Evolutionary conservation across 2,888 invertebrate genomes (phyloP), one percentile per base, ranked within the genome.

Genomic region (Temnothorax unifasciatus): DNA sequence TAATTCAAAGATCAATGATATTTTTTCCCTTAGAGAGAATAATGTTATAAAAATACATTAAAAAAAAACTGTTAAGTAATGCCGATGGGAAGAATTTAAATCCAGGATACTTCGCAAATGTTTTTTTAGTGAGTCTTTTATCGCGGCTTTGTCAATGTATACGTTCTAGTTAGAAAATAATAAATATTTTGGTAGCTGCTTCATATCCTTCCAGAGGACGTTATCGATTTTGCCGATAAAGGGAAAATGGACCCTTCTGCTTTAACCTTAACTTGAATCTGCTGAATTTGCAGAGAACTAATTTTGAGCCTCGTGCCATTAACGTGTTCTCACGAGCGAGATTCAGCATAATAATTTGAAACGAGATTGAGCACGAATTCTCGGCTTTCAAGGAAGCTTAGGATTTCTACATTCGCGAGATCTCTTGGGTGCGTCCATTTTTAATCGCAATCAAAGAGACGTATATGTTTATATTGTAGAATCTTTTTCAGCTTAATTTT

Each of bases 151-250:
- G 47, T 66, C 52, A 82, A 64, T 63, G 61, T 69, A 75, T 74
- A 59, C 47, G 75, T 68, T 74, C 75, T 44, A 83, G 57, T 83
- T 71, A 41, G 84, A 59, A 68, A 83, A 29, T 29, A 29, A 29
- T 29, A 29, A 29, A 85, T 85, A 86, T 91, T 90, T 91, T 91
- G 91, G 89, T 88, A 88, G 83, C 83, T 89, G 82, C 84, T 85
- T 88, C 86, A 69, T 64, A 66, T 63, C 63, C 77, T 66, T 82
- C 61, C 66, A 68, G 82, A 63, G 83, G 44, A 75, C 82, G 66
- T 76, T 90, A 90, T 90, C 76, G 90, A 90, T 90, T 86, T 90
- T 85, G 85, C 57, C 73, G 66, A 25, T 74, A 68, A 88, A 83
- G 84, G 63, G 84, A 84, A 88, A 74, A 74, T 85, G 85, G 85